Evolutionary conservation across 2,113 vertebrate genomes (phyloP), one percentile per base, ranked within the genome.

Genomic region (Bettongia penicillata): DNA sequence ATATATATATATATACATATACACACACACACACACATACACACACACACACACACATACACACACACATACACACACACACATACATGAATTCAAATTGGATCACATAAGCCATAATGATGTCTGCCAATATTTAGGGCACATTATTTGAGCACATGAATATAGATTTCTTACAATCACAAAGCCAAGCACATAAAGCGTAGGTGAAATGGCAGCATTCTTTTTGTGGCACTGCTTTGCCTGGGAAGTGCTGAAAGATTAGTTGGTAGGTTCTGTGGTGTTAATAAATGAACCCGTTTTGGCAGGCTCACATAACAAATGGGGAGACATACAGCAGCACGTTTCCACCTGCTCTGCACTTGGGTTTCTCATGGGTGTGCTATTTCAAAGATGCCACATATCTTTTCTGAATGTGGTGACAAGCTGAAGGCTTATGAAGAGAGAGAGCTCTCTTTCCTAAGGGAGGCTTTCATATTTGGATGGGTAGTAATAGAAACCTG

Each of bases 251-350:
- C 53, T 92, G 47, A 37, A 52, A 49, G 49, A 26, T 8, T 93
- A 84, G 61, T 31, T 90, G 53, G 22, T 93, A 26, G n/a, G 16
- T 3, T 84, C 51, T 53, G 43, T 48, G 47, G 51, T 5, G 7
- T 91, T 77, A 31, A 53, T 91, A 47, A 91, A 53, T 90, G 43
- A 93, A 89, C 47, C 26, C 16, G 0, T 0, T 24, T 24, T 91
- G 53, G 53, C 51, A n/a, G 90, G 25, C n/a, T 53, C 25, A 26
- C 3, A 3, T 28, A 49, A 47, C 43, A 95, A 51, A 51, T 31
- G 8, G 11, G 49, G 22, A 90, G 11, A 22, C 31, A 11, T 2
- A 28, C 25, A 2, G 0, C 0, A 7, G 1, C 9, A 0, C 24
- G 48, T 90, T 89, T 91, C 89, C 22, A 43, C 43, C 22, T 94